These are phyloP conservation scores for Argya squamiceps DNA, from an alignment of 2,797 vertebrate genomes.

Conservation along the genomic window DNA sequence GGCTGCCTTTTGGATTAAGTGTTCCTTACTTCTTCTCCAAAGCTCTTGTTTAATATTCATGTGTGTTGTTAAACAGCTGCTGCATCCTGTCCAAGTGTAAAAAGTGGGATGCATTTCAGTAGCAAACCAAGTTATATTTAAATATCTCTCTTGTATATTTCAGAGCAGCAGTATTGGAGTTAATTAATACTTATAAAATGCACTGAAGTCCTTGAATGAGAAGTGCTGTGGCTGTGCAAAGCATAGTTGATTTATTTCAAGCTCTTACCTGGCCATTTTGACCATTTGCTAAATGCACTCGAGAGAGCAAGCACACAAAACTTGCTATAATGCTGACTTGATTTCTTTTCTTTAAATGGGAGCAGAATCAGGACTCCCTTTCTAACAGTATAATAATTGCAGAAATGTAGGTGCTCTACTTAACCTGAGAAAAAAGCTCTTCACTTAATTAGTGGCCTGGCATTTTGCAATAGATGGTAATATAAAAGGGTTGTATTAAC, in stretches of 20 bases:
- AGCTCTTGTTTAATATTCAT: constrained; percentile 43
- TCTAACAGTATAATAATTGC: background rate
- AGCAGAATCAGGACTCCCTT: background rate
- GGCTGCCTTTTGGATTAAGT: constrained; percentile 7
- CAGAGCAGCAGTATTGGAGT: background rate
- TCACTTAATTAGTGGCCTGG: constrained; percentile 10
- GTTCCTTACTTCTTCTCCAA: constrained; percentile 10
- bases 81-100: background rate
- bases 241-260: background rate
- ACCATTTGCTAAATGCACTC: background rate
- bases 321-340: background rate
- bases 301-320: background rate
- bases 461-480: background rate
- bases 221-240: background rate
- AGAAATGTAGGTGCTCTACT: constrained; percentile 24
- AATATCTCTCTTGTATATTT: background rate
- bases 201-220: background rate
- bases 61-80: background rate
- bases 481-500: background rate
- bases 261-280: background rate
- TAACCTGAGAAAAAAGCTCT: background rate
- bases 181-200: constrained; percentile 10
- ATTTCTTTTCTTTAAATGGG: background rate
- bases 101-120: background rate
- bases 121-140: background rate